phyloP scores from a whole-genome alignment of 92 coral and sea anemone genomes.

The Chrysogorgia sp. region DNA sequence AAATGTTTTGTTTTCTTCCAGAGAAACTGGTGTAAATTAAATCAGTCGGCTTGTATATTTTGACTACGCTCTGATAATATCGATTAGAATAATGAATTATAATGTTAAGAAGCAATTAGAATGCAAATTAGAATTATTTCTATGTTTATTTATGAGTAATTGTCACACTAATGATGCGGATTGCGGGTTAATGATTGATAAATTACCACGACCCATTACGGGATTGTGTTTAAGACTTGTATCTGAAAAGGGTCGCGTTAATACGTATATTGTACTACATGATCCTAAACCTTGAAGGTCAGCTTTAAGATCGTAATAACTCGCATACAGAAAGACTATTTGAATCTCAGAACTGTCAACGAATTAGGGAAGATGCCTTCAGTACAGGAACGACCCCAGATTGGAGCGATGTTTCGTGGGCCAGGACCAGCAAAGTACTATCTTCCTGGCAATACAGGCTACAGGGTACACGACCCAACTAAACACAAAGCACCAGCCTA shows the following conservation, averaged over 20 bases:
- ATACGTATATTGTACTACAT: neutral
- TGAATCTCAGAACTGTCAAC: neutral
- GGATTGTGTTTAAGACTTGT: neutral
- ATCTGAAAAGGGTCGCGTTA: neutral
- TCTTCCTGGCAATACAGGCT: slow-evolving; percentile 85
- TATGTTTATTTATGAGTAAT: no score
- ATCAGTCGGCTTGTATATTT: no score
- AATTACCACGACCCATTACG: neutral
- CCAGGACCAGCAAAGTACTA: slow-evolving; percentile 92
- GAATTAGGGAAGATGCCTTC: neutral
- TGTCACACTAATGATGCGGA: neutral
- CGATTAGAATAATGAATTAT: no score
- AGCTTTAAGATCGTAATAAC: neutral
- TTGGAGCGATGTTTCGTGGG: slow-evolving; percentile 97
- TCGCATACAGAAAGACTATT: neutral
- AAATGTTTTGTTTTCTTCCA: no score
- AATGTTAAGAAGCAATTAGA: no score
- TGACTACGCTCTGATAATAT: no score
- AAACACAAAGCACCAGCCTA: slow-evolving; percentile 80
- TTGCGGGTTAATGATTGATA: neutral
- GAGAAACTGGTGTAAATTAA: no score
- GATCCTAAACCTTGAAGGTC: neutral
- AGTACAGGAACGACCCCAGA: slow-evolving; percentile 63
- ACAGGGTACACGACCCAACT: slow-evolving; percentile 64
- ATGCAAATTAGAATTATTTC: no score